Evolutionary conservation across 2,797 vertebrate genomes (phyloP), one percentile per base, ranked within the genome.

Genomic region (Zalophus californianus): DNA sequence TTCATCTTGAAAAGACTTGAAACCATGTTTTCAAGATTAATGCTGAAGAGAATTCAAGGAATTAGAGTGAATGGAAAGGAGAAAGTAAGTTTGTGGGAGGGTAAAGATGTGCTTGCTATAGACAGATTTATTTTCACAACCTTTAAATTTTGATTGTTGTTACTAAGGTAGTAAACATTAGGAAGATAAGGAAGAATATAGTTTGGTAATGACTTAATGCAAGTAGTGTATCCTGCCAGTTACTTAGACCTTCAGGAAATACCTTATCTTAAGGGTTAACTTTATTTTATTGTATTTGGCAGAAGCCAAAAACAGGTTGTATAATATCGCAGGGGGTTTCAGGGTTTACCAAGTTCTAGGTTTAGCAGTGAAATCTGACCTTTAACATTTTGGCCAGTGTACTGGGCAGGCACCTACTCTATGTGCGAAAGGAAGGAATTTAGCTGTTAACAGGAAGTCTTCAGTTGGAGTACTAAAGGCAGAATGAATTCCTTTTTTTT

Each of bases 281-380:
- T 75, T 92, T 52, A 96, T 91, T 32, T 94, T 85, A 77, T 3
- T 84, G 11, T 86, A 54, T 83, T 96, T 93, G 87, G 35, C 72
- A 91, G 56, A 83, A 95, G 82, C 44, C 52, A 94, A 72, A 92
- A 90, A 80, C 75, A 75, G 93, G 21, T 92, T 95, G 78, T 84
- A 70, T 58, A 79, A 18, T 87, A 50, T 77, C 16, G 82, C 77
- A 86, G 58, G 82, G 32, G 38, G n/a, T 48, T 82, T 83, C 91
- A 64, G 70, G 41, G 16, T 54, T 54, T 68, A 87, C 14, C 13
- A 75, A 80, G 7, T 95, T 95, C 68, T 91, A 7, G 9, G 3
- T 58, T 92, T 96, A 94, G 64, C 84, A 79, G 7, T 96, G 88
- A 96, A 95, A 96, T 90, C 56, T 96, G 90, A 97, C 96, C 90